A percentile compares a stretch with the other conserved stretches of the same genome.
Conservation (phyloP, 2,113 vertebrate species). For the Cavia aperea region DNA sequence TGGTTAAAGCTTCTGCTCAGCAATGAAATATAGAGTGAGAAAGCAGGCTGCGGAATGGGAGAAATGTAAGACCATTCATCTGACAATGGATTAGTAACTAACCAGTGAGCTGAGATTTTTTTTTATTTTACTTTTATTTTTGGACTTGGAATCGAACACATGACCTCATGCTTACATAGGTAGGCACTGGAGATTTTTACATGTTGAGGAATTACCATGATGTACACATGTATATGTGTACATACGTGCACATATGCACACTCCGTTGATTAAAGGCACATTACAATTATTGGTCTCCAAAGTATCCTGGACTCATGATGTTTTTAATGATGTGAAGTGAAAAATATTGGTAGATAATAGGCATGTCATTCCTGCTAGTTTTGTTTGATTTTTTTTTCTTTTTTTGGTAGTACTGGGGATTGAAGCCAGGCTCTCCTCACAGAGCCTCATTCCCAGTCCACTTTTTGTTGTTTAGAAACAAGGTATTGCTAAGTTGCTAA, state of each 20-base stretch:
- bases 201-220: background rate
- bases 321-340: background rate
- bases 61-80: background rate
- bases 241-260: background rate
- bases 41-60: background rate
- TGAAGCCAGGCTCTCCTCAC: background rate
- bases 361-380: background rate
- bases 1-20: background rate
- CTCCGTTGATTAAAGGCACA: background rate
- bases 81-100: background rate
- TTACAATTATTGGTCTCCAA: background rate
- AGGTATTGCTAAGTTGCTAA: background rate
- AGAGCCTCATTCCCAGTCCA: background rate
- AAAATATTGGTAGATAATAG: background rate
- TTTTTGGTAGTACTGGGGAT: background rate
- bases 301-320: background rate
- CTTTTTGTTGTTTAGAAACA: background rate
- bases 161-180: too few relatives aligned
- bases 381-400: background rate
- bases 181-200: background rate
- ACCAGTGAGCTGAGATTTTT: background rate
- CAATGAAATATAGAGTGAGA: background rate
- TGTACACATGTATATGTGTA: too few relatives aligned
- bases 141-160: too few relatives aligned
- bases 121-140: too few relatives aligned